Base-by-base conservation (phyloP, 2,888 invertebrate species). In the Oxytorus armatus region DNA sequence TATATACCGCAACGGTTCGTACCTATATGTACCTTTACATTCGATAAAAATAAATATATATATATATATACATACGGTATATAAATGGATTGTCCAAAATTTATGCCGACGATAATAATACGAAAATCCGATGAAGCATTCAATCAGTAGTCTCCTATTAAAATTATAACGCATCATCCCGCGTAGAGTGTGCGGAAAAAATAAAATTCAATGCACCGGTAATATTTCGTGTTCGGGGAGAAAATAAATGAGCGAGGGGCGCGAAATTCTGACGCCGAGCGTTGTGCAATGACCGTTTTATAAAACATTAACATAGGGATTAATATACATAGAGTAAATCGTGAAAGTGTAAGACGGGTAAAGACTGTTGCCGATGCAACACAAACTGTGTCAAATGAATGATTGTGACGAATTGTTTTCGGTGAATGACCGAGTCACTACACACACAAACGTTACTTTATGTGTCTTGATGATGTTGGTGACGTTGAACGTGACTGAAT, bases 381-480 rank as follows among this genome's bases (percentile, higher is more conserved):
- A 69, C 79, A 75, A n/a, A 75, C 65, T 72, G 51, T 70, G 75
- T 79, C 65, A 63, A 79, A 70, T 53, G 70, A 36, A 59, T 66
- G 59, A 79, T 75, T 75, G 42, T 42, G 79, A 70, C 75, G 79
- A 79, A 79, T 75, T 75, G 79, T 79, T 79, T n/a, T 79, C 79
- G 79, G 75, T 79, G 75, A 79, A 79, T 72, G 79, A 79, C 70
- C 79, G 75, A 75, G 36, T 59, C 65, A 36, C 44, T 59, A 23
- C 21, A 21, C 42, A 29, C 21, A 42, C 16, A 18, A 29, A 36
- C 8, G 29, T 29, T 29, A 11, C 25, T 21, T 11, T 36, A 29
- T 33, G n/a, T 33, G 44, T 42, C 53, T 51, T 33, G 29, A 14
- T 47, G 61, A 77, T 57, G 65, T 14, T 53, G 68, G 39, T 42